Evolutionary conservation across 2,797 vertebrate genomes (phyloP).

Genomic region (Manis javanica): DNA sequence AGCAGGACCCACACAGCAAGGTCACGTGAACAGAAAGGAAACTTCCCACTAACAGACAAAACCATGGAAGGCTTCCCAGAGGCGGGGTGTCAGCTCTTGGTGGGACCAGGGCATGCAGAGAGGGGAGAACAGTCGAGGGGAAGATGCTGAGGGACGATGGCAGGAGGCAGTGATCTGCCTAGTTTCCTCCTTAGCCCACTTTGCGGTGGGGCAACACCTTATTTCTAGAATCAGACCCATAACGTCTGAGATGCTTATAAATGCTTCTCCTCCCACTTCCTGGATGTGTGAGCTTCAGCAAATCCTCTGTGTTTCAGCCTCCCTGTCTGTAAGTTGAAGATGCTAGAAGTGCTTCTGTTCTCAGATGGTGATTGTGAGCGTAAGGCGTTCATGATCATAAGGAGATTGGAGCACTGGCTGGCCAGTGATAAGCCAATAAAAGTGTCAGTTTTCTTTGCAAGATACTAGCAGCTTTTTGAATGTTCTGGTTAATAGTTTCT

Average conservation of each 20-base stretch:
- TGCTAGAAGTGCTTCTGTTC: not conserved
- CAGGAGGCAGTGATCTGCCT: not conserved
- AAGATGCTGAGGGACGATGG: not conserved
- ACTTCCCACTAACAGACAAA: not conserved
- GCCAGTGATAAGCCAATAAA: accelerated
- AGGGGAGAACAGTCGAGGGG: accelerated
- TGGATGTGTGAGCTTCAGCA: not conserved
- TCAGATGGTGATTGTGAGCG: accelerated
- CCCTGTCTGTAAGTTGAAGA: not conserved
- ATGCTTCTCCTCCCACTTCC: not conserved
- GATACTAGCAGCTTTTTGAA: not conserved
- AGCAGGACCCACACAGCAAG: accelerated
- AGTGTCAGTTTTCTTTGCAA: accelerated
- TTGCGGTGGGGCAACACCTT: accelerated
- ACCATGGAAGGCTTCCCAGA: not conserved
- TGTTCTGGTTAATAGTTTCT: not conserved
- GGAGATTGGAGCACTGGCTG: accelerated
- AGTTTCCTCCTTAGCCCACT: not conserved
- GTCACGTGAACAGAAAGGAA: not conserved
- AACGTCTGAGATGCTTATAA: not conserved
- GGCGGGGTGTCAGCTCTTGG: accelerated
- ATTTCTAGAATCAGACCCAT: not conserved
- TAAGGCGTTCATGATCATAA: accelerated
- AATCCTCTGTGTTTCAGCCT: not conserved
- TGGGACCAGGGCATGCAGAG: accelerated